Evolutionary conservation across 1,140 invertebrate species (phyloP).

Genomic region (Meloidogyne hapla): DNA sequence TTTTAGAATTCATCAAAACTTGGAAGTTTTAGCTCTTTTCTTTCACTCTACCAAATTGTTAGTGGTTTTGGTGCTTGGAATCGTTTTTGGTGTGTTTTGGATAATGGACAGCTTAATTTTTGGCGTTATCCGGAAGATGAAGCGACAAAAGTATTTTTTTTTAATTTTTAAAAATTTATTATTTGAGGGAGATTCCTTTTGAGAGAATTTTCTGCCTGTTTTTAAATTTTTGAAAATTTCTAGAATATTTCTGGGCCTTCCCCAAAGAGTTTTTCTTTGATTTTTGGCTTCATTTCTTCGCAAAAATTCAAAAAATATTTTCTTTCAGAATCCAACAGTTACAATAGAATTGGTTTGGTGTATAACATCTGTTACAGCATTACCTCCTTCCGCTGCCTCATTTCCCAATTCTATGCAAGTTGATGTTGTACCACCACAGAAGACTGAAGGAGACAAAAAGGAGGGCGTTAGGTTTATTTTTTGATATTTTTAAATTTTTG

Average conservation of each 20-base stretch:
- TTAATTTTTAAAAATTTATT: neutral
- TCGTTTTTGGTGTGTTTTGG: constrained; percentile 41
- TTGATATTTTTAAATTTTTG: neutral
- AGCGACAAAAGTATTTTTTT: constrained; percentile 31
- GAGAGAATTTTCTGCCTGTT: no score
- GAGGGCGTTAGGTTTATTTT: constrained; percentile 30
- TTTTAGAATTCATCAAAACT: constrained; percentile 8
- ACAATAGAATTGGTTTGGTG: constrained; percentile 26
- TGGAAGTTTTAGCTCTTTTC: constrained; percentile 31
- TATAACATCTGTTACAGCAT: constrained; percentile 22
- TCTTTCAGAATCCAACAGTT: constrained; percentile 31
- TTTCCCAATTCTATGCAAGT: constrained; percentile 41
- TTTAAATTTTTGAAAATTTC: no score
- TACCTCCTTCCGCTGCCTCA: constrained; percentile 32
- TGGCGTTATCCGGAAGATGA: constrained; percentile 45
- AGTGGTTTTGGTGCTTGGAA: constrained; percentile 39
- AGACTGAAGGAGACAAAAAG: constrained; percentile 7
- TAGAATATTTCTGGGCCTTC: no score
- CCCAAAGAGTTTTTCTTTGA: no score
- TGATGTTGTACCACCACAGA: constrained; percentile 18
- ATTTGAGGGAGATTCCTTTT: no score
- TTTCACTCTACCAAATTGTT: constrained; percentile 40
- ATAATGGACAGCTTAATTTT: constrained; percentile 22
- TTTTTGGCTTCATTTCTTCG: no score
- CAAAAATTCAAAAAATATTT: neutral